Evolutionary conservation across 64 coral and sea anemone genomes (phyloP).

Genomic region (Acropora yongei): DNA sequence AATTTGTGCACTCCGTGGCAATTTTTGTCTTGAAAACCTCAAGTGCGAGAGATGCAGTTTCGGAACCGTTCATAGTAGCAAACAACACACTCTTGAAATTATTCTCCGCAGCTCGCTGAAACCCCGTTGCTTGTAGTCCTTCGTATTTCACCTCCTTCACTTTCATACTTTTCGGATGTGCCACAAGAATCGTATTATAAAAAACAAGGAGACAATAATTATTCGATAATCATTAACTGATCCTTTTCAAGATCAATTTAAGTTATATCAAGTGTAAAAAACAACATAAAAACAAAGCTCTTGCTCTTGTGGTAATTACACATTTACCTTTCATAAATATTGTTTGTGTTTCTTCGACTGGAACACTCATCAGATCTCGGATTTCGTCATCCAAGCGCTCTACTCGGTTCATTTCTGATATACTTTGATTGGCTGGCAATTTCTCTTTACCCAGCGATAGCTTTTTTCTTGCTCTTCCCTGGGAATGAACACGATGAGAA

Average conservation of each 20-base stretch:
- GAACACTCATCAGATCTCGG: no score
- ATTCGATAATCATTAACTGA: background rate
- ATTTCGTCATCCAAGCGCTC: no score
- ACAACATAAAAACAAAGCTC: no score
- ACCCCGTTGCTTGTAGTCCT: background rate
- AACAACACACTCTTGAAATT: slow-evolving; percentile 7
- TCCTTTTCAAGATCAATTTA: background rate
- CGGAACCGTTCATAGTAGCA: background rate
- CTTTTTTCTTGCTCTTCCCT: slow-evolving; percentile 10
- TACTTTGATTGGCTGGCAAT: background rate
- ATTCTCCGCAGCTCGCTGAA: background rate
- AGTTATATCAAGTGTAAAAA: no score
- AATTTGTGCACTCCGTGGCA: background rate
- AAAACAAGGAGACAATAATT: background rate
- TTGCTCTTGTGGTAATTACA: no score
- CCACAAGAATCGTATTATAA: background rate
- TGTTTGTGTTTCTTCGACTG: no score
- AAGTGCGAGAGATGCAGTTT: background rate
- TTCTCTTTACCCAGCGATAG: slow-evolving; percentile 13
- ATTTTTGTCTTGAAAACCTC: slow-evolving; percentile 16
- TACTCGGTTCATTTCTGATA: background rate
- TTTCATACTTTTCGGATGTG: slow-evolving; percentile 2
- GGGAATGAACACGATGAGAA: slow-evolving; percentile 11
- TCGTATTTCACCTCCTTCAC: background rate
- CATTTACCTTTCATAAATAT: no score